Percentiles rank a stretch among this genome's conserved stretches.
These are phyloP conservation scores for Distichodus sexfasciatus DNA, from an alignment of 2,797 vertebrate species.

Conservation along the genomic window DNA sequence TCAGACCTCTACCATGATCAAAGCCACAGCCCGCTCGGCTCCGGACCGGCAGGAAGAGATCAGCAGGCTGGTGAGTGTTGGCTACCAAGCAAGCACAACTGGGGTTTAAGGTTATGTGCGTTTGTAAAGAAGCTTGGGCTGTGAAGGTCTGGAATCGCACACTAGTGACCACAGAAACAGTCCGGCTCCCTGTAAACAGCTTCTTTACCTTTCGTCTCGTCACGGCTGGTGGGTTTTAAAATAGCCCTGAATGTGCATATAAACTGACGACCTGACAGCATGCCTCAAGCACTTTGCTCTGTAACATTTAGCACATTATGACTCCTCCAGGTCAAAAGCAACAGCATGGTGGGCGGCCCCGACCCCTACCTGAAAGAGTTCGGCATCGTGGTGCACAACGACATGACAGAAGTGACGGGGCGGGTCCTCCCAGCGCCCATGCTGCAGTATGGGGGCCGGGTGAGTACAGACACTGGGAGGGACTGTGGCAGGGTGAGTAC, in stretches of 20 bases:
- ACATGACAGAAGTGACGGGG: constrained; percentile 97
- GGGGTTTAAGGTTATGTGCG: too few relatives aligned
- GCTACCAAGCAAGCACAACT: too few relatives aligned
- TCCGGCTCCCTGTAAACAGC: constrained; percentile 1
- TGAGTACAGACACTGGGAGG: constrained; percentile 83
- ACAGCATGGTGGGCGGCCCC: constrained; percentile 97
- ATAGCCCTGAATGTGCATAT: too few relatives aligned
- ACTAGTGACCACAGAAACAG: background rate
- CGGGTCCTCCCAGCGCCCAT: constrained; percentile 97
- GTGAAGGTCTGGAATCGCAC: background rate
- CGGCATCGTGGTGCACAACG: constrained; percentile 96
- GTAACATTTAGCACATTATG: background rate
- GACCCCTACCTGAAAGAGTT: constrained; percentile 98
- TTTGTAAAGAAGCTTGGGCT: too few relatives aligned
- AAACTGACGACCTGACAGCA: background rate
- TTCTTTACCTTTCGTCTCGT: background rate
- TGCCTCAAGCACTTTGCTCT: background rate
- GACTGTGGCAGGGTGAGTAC: constrained; percentile 87
- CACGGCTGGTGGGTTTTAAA: too few relatives aligned
- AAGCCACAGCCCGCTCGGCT: constrained; percentile 94
- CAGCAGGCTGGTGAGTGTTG: constrained; percentile 91
- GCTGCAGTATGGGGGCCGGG: constrained; percentile 98
- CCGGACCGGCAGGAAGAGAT: constrained; percentile 98
- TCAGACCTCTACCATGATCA: constrained; percentile 98
- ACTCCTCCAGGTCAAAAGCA: constrained; percentile 89